Conservation (phyloP, 2,888 invertebrate species). For the Nebria brevicollis region DNA sequence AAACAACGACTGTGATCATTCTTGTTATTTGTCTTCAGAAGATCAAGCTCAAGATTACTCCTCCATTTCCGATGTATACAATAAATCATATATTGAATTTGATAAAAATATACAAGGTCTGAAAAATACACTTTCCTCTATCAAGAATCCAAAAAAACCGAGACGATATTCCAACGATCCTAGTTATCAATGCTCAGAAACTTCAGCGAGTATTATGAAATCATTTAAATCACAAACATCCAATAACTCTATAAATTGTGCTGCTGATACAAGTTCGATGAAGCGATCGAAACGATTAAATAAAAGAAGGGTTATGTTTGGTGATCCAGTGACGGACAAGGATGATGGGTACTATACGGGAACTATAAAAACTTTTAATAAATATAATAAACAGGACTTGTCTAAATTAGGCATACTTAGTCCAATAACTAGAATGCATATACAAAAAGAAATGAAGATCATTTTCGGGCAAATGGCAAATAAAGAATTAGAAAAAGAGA, state of each 20-base stretch:
- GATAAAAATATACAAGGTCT: not conserved
- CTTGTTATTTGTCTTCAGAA: too few relatives aligned
- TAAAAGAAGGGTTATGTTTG: constrained; percentile 25
- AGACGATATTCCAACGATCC: not conserved
- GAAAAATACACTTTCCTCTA: not conserved
- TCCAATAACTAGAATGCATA: too few relatives aligned
- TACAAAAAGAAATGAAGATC: too few relatives aligned
- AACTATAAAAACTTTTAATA: not conserved
- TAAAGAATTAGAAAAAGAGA: not conserved
- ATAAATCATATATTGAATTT: not conserved
- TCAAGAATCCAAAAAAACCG: not conserved
- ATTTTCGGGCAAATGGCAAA: not conserved
- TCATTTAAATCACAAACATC: not conserved
- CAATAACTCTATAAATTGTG: not conserved
- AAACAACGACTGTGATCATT: too few relatives aligned
- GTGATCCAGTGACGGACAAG: constrained; percentile 21
- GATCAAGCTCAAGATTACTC: not conserved
- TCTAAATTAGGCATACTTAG: too few relatives aligned
- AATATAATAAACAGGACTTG: too few relatives aligned
- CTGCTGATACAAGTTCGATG: not conserved
- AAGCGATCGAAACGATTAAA: constrained; percentile 5
- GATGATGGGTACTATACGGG: constrained; percentile 17
- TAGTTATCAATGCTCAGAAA: not conserved
- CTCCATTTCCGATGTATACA: not conserved
- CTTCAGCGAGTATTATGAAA: too few relatives aligned